Evolutionary conservation across 1,140 invertebrate species (phyloP).

Genomic region (Sipha flava): DNA sequence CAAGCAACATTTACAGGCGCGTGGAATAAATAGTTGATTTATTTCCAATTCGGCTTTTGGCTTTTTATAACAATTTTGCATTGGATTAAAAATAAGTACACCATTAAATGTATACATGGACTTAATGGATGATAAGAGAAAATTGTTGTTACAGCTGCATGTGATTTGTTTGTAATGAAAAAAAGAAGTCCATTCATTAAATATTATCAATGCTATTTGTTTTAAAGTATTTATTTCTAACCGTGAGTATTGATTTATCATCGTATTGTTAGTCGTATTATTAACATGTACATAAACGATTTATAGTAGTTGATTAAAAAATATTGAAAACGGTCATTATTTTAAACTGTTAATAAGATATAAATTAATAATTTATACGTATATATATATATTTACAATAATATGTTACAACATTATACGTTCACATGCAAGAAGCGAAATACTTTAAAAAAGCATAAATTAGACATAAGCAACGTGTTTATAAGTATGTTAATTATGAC

Average conservation of each 20-base stretch:
- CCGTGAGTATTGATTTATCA: no score
- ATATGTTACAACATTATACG: neutral
- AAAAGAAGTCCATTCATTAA: no score
- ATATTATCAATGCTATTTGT: no score
- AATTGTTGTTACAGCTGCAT: no score
- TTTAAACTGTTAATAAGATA: neutral
- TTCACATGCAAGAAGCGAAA: neutral
- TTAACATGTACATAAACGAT: no score
- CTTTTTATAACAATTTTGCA: neutral
- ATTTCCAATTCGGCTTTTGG: slow-evolving; percentile 29
- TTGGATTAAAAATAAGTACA: neutral
- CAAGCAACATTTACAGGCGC: slow-evolving; percentile 26
- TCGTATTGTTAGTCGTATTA: no score
- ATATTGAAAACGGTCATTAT: neutral
- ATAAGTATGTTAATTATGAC: neutral
- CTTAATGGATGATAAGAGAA: no score
- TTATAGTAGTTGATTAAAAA: no score
- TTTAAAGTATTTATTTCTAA: no score
- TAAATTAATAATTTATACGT: neutral
- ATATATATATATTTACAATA: neutral
- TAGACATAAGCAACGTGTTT: no score
- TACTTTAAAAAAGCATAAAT: neutral
- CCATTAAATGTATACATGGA: no score
- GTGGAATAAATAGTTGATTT: neutral
- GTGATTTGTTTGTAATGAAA: no score